Evolutionary conservation across 2,797 vertebrate species (phyloP).

Genomic region (Lagodon rhomboides): DNA sequence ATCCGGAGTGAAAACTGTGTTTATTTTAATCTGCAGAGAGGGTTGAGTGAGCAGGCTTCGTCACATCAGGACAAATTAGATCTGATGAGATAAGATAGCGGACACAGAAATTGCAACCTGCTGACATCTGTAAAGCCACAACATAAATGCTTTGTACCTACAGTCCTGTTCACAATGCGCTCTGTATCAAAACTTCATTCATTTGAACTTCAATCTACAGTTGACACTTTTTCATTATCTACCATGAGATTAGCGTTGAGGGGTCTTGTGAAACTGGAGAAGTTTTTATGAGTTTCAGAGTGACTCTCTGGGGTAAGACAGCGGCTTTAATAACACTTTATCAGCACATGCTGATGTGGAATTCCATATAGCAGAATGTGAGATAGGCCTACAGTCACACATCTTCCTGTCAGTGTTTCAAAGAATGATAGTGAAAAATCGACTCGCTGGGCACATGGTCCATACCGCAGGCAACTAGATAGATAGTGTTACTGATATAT

Average conservation of each 20-base stretch:
- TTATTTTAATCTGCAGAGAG: slow-evolving; percentile 23
- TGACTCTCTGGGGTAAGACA: slow-evolving; percentile 21
- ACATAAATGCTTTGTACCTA: not conserved
- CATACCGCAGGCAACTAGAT: slow-evolving; percentile 22
- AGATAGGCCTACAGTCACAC: slow-evolving; percentile 45
- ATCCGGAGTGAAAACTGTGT: not conserved
- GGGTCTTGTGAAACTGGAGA: slow-evolving; percentile 19
- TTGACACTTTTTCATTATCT: slow-evolving; percentile 50
- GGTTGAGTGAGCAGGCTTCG: slow-evolving; percentile 7
- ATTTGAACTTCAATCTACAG: slow-evolving; percentile 21
- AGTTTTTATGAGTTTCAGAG: slow-evolving; percentile 53
- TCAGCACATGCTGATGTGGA: slow-evolving; percentile 62
- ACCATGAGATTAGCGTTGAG: slow-evolving; percentile 19
- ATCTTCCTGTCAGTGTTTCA: slow-evolving; percentile 57
- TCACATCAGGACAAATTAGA: slow-evolving; percentile 32
- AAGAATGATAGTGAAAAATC: slow-evolving; percentile 54
- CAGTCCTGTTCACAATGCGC: not conserved
- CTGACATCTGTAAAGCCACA: slow-evolving; percentile 4
- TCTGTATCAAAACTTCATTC: not conserved
- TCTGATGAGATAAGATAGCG: slow-evolving; percentile 11
- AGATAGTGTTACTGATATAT: slow-evolving; percentile 33
- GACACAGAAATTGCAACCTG: slow-evolving; percentile 27
- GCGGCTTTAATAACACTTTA: slow-evolving; percentile 73
- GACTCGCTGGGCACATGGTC: slow-evolving; percentile 23
- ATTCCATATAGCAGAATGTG: slow-evolving; percentile 54